Base-by-base conservation (phyloP, 2,888 invertebrate genomes). In the Tuberolachnus salignus region DNA sequence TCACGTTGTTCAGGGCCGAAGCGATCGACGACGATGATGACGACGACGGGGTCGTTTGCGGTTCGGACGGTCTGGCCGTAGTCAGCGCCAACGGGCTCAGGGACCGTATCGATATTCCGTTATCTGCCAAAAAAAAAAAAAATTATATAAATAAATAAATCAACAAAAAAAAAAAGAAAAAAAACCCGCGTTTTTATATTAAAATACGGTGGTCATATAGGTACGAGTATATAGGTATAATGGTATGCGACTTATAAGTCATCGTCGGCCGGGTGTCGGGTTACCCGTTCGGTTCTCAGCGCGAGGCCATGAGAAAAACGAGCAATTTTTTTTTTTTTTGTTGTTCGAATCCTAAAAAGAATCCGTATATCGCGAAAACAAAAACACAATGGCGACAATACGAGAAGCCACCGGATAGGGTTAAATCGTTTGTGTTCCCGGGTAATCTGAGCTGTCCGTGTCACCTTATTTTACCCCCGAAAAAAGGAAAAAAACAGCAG, bases 391-490 rank as follows among this genome's bases (percentile, higher is more conserved):
- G 69, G 59, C 78, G 67, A 78, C 78, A 69, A 78, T 67, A 69
- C 69, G 78, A 78, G 78, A 78, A 78, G 78, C 78, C 78, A 69
- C 78, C 67, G 78, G 78, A 78, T 78, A 78, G 78, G 78, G 78
- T 78, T 78, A 78, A 78, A 78, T 78, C 78, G 69, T 78, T n/a
- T 78, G 78, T 78, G 78, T 69, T 57, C 66, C 46, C 21, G 67
- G n/a, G 78, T 78, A 78, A 78, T 69, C 78, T 21, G 78, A 78
- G 78, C 66, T 42, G 78, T 59, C 67, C 78, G 78, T 78, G 78
- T 78, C 78, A 69, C 78, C 78, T 78, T 42, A 49, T 78, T 75
- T 75, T 75, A 66, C 49, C 75, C 66, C 75, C 14, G 21, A 78
- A 78, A 74, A 74, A 73, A 73, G 44, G 44, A 44, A 55, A 57